Evolutionary conservation across 1,140 invertebrate species (phyloP), one percentile per base, ranked within the genome.

Genomic region (Drosophila persimilis): DNA sequence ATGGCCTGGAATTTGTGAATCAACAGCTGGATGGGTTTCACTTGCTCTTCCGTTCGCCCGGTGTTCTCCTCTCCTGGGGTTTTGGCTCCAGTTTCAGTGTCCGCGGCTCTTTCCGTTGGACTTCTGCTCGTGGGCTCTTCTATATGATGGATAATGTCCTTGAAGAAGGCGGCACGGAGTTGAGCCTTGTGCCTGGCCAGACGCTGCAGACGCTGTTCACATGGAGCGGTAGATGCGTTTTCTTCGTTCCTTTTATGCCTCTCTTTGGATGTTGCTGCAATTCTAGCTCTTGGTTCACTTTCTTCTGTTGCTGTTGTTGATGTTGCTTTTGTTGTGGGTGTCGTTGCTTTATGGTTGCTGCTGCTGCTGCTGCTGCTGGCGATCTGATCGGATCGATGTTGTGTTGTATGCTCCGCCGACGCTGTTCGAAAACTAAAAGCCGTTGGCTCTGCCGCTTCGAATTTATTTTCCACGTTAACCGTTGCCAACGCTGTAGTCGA

Each of bases 391-490:
- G 35, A 20, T 60, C 17, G 13, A 17, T 48, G 52, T 20, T 44
- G 73, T 80, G 73, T 71, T 73, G 61, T 59, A 74, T 72, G 78
- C 74, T 90, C 72, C 73, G 77, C 56, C 88, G 80, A 73, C 88
- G 80, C 77, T 88, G 79, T 83, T 73, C 88, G 88, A 90, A 90
- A 85, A 90, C 88, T 90, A 80, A 90, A 83, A 62, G 79, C 73
- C 66, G 75, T 86, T 75, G 71, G 76, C 88, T 69, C 77, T 84
- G 65, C 88, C 53, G 53, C 52, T 79, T 76, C 70, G 58, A 79
- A 90, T 90, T 90, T 90, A 90, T 90, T 90, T 88, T 90, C 81
- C 69, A 72, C 78, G 66, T 89, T 85, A 84, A 89, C 80, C 77
- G 66, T 69, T 75, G 55, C 20, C 46, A 51, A 8, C 47, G 52